phyloP scores from a whole-genome alignment of 2,888 invertebrate species.

The Acanthopleura granulata region DNA sequence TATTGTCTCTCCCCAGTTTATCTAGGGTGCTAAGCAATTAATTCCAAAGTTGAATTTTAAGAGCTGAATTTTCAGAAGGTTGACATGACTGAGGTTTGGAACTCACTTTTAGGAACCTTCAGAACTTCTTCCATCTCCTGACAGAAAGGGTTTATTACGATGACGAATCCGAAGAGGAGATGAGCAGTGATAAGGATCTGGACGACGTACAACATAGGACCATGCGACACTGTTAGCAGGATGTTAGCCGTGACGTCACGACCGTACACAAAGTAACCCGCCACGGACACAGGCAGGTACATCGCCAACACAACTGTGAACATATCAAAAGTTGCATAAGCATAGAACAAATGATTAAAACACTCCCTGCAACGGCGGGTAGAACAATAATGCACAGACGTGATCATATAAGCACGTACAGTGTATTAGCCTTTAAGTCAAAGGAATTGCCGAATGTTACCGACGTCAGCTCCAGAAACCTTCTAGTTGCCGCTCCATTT shows the following conservation, averaged over 20 bases:
- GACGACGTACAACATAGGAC: conserved; percentile 74
- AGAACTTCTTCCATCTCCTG: conserved; percentile 86
- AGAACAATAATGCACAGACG: too few relatives aligned
- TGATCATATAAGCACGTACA: too few relatives aligned
- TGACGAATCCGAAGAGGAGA: conserved; percentile 78
- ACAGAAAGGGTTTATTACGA: conserved; percentile 80
- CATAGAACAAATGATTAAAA: too few relatives aligned
- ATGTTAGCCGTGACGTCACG: conserved; percentile 81
- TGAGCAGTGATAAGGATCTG: conserved; percentile 78
- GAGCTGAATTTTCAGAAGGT: background rate
- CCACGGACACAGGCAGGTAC: conserved; percentile 79
- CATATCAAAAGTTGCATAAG: background rate
- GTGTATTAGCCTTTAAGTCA: too few relatives aligned
- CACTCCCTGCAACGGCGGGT: too few relatives aligned
- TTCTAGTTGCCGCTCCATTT: too few relatives aligned
- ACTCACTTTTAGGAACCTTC: conserved; percentile 80
- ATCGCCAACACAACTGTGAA: conserved; percentile 73
- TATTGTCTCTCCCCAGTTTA: too few relatives aligned
- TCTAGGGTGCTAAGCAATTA: too few relatives aligned
- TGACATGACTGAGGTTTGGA: background rate
- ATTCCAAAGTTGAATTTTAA: too few relatives aligned
- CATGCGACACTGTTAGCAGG: conserved; percentile 76
- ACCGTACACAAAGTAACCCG: conserved; percentile 78
- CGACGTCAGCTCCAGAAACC: too few relatives aligned
- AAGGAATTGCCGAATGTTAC: too few relatives aligned